Conservation (phyloP, 2,113 vertebrate genomes). For the Eolophus roseicapilla region DNA sequence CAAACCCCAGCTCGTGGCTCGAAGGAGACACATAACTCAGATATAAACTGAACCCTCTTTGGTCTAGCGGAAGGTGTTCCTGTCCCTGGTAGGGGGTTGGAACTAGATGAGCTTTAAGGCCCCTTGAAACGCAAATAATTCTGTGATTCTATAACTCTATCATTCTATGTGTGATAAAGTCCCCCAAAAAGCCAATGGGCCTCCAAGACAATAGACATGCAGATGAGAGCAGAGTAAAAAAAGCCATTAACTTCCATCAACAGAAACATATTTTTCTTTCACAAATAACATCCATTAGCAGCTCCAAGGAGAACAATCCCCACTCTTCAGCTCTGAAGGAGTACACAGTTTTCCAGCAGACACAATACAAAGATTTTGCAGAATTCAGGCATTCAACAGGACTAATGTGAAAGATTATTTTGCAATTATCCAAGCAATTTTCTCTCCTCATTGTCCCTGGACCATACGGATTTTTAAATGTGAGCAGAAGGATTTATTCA, state of each 20-base stretch:
- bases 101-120: neutral
- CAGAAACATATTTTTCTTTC: neutral
- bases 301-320: neutral
- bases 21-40: neutral
- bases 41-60: neutral
- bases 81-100: neutral
- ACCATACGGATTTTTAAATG: constrained; percentile 29
- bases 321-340: neutral
- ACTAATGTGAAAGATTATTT: constrained; percentile 35
- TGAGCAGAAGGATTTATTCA: constrained; percentile 61
- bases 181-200: neutral
- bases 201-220: neutral
- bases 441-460: constrained; percentile 39
- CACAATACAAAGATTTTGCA: neutral
- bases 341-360: neutral
- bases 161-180: neutral
- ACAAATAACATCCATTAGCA: neutral
- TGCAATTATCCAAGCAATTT: constrained; percentile 57
- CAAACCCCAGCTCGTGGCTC: fast-evolving
- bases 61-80: neutral
- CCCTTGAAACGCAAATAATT: neutral
- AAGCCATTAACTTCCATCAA: neutral
- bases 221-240: neutral
- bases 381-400: neutral
- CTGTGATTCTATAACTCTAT: neutral